Base-by-base conservation (phyloP, 2,888 invertebrate genomes). In the Drosophila aldrichi region DNA sequence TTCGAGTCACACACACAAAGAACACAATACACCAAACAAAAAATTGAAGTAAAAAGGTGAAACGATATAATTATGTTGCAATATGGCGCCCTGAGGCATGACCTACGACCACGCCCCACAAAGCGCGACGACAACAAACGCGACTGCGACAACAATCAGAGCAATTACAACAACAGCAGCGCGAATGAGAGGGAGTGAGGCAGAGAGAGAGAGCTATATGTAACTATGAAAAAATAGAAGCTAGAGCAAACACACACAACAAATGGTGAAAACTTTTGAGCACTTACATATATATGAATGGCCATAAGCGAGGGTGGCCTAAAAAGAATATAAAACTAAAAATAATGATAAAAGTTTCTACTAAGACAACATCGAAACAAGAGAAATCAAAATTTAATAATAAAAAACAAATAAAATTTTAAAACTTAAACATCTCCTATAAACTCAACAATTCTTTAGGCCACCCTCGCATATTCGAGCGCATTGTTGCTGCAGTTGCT, bases 41-140 rank as follows among this genome's bases (percentile, higher is more conserved):
- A 70, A 48, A 63, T 40, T 32, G 20, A 38, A 38, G 46, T 38
- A 48, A 58, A 86, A 86, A 82, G 81, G 81, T 83, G 74, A 88
- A 86, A 76, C 81, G 76, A 77, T 83, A 79, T 83, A 90, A 90
- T 90, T 88, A 86, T 87, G 89, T 86, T 87, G 87, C 90, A 90
- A 88, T 65, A 79, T 82, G 90, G 83, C 62, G 90, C 90, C 83
- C 81, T 86, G 90, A 81, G 86, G 87, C 86, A 81, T 85, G 84
- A 85, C 84, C 83, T 87, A 70, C 74, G 85, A 82, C 79, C 85
- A 75, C 80, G 38, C 40, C 29, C 55, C 40, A 64, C 25, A 51
- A 51, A 49, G 49, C 49, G 49, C 74, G 41, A 63, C 84, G 56
- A 48, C 74, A 79, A 58, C 77, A 77, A 70, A 72, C 72, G 65